Evolutionary conservation across 1,140 invertebrate species (phyloP), one percentile per base, ranked within the genome.

Genomic region (Watersipora subatra): DNA sequence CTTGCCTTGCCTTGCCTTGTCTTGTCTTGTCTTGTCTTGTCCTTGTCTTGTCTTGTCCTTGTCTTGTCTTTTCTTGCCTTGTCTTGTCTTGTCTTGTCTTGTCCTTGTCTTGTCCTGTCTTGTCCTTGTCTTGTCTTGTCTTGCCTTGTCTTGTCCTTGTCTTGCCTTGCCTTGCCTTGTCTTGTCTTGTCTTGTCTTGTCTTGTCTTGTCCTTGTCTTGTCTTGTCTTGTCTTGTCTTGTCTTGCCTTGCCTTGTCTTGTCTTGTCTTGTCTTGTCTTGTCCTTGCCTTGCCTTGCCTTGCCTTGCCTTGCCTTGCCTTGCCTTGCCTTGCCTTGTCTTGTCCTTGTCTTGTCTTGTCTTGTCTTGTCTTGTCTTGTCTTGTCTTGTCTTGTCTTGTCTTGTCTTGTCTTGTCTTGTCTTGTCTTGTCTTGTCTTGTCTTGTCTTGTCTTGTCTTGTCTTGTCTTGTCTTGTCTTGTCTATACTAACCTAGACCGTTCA

Each of bases 371-470:
- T 62, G 61, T 26, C 61, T 62, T 62, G 61, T 26, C 61, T 62
- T 62, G 61, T 26, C 61, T 62, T 62, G 61, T 26, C 61, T 62
- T 62, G 61, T n/a, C 61, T 62, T 62, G 61, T 26, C 61, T 62
- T 62, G 61, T 28, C 61, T 3, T 26, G 61, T 28, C 61, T 62
- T 12, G 61, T n/a, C 61, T 59, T 25, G 58, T 25, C 61, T 62
- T 25, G 58, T 25, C 61, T 62, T 26, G 62, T 29, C 62, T 63
- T 26, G 62, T 29, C 62, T 63, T 29, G 28, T 29, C 62, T 63
- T 2, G 28, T 26, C 27, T 63, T 34, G 26, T 27, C 46, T 27
- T 63, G 0, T n/a, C 62, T 34, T 63, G 0, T n/a, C 62, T 27
- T 63, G 0, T 17, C 62, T 62, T 62, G 61, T 26, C 61, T 26